Evolutionary conservation across 2,888 invertebrate genomes (phyloP).

Genomic region (Clivina fossor): DNA sequence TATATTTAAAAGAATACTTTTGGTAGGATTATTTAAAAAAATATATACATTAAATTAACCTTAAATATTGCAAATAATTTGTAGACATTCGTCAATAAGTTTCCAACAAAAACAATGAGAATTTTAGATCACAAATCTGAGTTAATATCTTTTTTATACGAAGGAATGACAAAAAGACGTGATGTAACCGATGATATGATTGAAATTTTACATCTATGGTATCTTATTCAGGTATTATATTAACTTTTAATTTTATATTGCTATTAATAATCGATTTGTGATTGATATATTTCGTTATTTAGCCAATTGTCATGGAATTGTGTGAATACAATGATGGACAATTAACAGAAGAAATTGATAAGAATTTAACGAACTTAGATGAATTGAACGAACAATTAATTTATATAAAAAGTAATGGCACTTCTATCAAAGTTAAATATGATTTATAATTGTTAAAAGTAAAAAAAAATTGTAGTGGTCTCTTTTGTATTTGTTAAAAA

Average conservation of each 20-base stretch:
- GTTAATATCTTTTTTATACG: constrained; percentile 4
- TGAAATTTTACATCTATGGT: constrained; percentile 36
- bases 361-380: constrained; percentile 34
- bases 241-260: too few relatives aligned
- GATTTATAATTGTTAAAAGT: too few relatives aligned
- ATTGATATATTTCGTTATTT: constrained; percentile 20
- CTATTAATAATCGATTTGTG: too few relatives aligned
- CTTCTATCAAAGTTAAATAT: too few relatives aligned
- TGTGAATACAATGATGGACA: constrained; percentile 34
- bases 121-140: constrained; percentile 1
- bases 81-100: neutral
- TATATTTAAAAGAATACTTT: constrained; percentile 2
- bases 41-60: neutral
- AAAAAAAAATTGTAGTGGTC: too few relatives aligned
- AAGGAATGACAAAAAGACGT: neutral
- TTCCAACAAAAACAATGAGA: neutral
- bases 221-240: constrained; percentile 35
- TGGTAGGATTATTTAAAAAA: too few relatives aligned
- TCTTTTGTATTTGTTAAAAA: too few relatives aligned
- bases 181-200: constrained; percentile 1
- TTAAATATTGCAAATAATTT: constrained; percentile 1
- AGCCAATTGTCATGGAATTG: constrained; percentile 37
- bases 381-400: constrained; percentile 35
- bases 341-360: constrained; percentile 22
- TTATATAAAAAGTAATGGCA: too few relatives aligned